These are phyloP conservation scores for Amaurobius ferox DNA, from an alignment of 2,888 invertebrate genomes.

Conservation along the genomic window DNA sequence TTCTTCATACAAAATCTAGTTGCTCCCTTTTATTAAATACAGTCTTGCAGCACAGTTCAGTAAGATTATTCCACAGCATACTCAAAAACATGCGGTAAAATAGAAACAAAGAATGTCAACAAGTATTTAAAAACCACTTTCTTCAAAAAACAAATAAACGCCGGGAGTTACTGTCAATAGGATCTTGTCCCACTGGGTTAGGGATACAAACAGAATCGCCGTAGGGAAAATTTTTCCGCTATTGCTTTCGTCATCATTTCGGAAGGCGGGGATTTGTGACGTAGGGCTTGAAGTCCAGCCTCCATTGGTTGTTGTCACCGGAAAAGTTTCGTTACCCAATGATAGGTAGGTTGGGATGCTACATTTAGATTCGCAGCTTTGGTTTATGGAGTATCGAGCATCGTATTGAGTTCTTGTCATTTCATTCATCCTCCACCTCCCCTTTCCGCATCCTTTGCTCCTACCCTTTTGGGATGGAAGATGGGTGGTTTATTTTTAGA, in stretches of 20 bases:
- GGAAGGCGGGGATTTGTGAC: conserved; percentile 41
- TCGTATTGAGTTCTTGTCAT: conserved; percentile 41
- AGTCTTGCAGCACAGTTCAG: neutral
- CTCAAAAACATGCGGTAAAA: neutral
- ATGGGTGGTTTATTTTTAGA: neutral
- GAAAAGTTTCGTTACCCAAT: conserved; percentile 62
- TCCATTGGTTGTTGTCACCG: conserved; percentile 33
- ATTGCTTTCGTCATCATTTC: conserved; percentile 25
- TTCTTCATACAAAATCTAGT: conserved; percentile 56
- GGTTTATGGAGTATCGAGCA: conserved; percentile 45
- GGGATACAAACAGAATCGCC: conserved; percentile 30
- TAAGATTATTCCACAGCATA: conserved; percentile 21
- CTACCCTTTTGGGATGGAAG: conserved; percentile 11
- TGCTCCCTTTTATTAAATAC: neutral
- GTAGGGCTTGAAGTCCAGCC: conserved; percentile 1
- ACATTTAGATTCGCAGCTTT: conserved; percentile 43
- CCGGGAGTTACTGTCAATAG: conserved; percentile 29
- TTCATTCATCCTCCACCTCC: conserved; percentile 29
- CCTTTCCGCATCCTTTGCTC: neutral
- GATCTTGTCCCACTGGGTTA: conserved; percentile 28
- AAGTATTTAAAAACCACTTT: conserved; percentile 9
- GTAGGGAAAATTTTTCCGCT: conserved; percentile 45
- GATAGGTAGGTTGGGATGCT: conserved; percentile 46
- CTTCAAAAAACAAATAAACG: conserved; percentile 32
- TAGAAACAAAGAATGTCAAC: neutral